Evolutionary conservation across 2,113 vertebrate species (phyloP).

Genomic region (Menura novaehollandiae): DNA sequence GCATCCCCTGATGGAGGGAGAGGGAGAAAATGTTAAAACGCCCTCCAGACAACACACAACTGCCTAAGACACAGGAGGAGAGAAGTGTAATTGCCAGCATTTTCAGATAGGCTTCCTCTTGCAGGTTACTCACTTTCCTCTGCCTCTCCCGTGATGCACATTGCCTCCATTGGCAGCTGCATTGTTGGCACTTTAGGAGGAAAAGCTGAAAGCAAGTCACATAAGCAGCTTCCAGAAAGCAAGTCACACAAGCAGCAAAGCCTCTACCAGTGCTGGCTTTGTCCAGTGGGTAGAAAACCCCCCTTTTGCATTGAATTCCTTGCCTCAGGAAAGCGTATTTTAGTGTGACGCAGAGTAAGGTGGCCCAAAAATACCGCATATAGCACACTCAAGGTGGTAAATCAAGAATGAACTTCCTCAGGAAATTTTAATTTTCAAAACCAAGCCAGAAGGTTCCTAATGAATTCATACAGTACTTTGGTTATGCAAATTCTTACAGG

Average conservation of each 20-base stretch:
- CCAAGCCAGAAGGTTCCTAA: background rate
- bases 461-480: background rate
- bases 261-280: background rate
- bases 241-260: background rate
- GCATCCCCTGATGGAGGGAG: conserved; percentile 81
- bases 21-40: background rate
- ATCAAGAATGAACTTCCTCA: background rate
- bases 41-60: background rate
- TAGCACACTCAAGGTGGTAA: background rate
- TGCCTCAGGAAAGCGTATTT: background rate
- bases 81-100: rapidly evolving
- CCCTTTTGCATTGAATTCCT: background rate
- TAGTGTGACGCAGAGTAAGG: background rate
- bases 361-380: background rate
- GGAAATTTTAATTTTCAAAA: background rate
- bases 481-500: background rate
- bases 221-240: background rate
- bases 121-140: background rate
- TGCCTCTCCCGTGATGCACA: background rate
- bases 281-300: background rate
- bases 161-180: rapidly evolving
- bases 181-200: background rate
- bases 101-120: background rate
- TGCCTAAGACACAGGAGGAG: background rate
- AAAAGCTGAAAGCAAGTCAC: background rate